Evolutionary conservation across 2,113 vertebrate genomes (phyloP).

Genomic region (Echinops telfairi): DNA sequence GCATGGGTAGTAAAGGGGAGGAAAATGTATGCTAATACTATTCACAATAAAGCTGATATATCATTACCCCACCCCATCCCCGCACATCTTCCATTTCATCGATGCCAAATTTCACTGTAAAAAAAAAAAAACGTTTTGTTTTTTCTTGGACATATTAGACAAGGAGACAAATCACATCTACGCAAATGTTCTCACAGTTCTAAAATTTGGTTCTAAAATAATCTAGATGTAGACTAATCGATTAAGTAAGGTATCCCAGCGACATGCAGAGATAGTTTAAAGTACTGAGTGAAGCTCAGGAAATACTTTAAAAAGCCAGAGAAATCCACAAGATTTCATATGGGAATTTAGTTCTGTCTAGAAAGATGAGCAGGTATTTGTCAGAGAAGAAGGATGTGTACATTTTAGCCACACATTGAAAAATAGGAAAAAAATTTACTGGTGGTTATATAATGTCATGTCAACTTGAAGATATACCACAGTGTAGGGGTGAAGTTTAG

Average conservation of each 20-base stretch:
- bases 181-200: neutral
- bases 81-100: too few species aligned
- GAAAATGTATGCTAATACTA: too few species aligned
- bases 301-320: neutral
- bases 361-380: neutral
- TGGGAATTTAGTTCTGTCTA: neutral
- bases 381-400: neutral
- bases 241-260: neutral
- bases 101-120: too few species aligned
- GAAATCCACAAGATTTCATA: conserved; percentile 6
- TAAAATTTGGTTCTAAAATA: neutral
- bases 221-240: neutral
- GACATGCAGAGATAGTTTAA: neutral
- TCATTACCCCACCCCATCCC: too few species aligned
- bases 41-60: too few species aligned
- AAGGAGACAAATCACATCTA: neutral
- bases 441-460: too few species aligned
- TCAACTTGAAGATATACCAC: too few species aligned
- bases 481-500: too few species aligned
- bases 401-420: too few species aligned
- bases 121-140: too few species aligned
- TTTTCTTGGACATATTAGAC: neutral
- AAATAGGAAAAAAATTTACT: too few species aligned
- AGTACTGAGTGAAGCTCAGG: neutral
- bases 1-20: too few species aligned